These are phyloP conservation scores for Coregonus clupeaformis DNA, from an alignment of 2,113 vertebrate genomes.

Conservation along the genomic window DNA sequence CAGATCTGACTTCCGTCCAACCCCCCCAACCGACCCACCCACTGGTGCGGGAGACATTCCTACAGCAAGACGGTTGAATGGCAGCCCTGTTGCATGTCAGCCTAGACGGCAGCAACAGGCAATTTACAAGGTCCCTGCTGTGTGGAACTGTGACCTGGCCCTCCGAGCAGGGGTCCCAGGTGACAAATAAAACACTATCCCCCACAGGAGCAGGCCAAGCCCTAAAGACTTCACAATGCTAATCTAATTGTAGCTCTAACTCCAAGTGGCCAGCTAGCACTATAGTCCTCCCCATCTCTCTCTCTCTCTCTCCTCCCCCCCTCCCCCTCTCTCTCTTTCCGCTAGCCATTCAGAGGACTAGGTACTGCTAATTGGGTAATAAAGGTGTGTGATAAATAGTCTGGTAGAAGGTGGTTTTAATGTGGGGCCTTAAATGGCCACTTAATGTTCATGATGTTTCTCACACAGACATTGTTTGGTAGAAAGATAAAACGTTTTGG, in stretches of 20 bases:
- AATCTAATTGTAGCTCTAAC: conserved; percentile 69
- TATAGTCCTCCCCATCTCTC: no score
- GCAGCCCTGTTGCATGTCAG: conserved; percentile 80
- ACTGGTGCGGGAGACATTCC: conserved; percentile 77
- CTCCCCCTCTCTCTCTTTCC: conserved; percentile 8
- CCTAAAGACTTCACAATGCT: conserved; percentile 69
- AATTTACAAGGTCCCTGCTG: conserved; percentile 79
- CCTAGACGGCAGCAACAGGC: conserved; percentile 60
- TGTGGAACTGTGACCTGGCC: conserved; percentile 75
- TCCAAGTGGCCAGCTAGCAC: conserved; percentile 44
- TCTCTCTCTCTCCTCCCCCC: conserved; percentile 1
- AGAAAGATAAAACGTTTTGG: not conserved
- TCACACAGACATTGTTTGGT: conserved; percentile 48
- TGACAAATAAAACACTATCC: conserved; percentile 78
- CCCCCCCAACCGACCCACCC: conserved; percentile 50
- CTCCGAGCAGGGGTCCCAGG: conserved; percentile 78
- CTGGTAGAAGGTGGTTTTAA: conserved; percentile 51
- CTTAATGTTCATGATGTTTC: conserved; percentile 52
- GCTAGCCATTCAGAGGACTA: conserved; percentile 60
- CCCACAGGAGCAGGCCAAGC: conserved; percentile 56
- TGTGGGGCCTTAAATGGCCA: conserved; percentile 56
- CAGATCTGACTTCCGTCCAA: conserved; percentile 57
- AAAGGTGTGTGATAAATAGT: conserved; percentile 56
- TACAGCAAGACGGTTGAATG: conserved; percentile 71
- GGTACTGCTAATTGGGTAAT: conserved; percentile 66